Evolutionary conservation across 2,888 invertebrate genomes (phyloP), one percentile per base, ranked within the genome.

Genomic region (Scelioninae gen. 2): DNA sequence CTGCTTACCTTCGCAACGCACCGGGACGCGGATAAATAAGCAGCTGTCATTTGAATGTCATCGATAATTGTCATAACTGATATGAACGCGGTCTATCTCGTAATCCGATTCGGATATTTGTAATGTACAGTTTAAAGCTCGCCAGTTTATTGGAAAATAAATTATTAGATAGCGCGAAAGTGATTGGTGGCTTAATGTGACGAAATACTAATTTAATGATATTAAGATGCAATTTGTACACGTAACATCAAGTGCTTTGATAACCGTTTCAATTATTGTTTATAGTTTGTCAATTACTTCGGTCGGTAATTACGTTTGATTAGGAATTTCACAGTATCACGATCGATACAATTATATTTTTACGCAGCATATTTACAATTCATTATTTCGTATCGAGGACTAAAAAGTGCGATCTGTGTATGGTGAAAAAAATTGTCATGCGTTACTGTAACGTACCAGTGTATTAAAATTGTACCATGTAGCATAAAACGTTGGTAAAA

Each of bases 31-130:
- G 41, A 68, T 68, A 68, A 68, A 68, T 50, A 46, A 60, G 19
- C 13, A 35, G 68, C 61, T 61, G 69, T 61, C 61, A 61, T 16
- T 69, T 55, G 48, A 25, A 33, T 61, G 69, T 69, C 69, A 69
- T 61, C 48, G 69, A 55, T 69, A 69, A 69, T 69, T 61, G 60
- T 60, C 31, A 68, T 53, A 53, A 68, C 68, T 53, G 37, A 68
- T 52, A 35, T 37, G 53, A 41, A 60, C 60, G 41, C 45, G 45
- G 52, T 57, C 55, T 41, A 57, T 65, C 55, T 22, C 28, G 37
- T 39, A 65, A 55, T 48, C 19, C 28, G 25, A 18, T 45, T 28
- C 28, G 46, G 19, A 35, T 37, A 64, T 11, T 11, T 19, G 15
- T 19, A 41, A 41, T 15, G 18, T n/a, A 37, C 31, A n/a, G 11